Evolutionary conservation across 1,140 invertebrate species (phyloP), one percentile per base, ranked within the genome.

Genomic region (Dreissena rostriformis): DNA sequence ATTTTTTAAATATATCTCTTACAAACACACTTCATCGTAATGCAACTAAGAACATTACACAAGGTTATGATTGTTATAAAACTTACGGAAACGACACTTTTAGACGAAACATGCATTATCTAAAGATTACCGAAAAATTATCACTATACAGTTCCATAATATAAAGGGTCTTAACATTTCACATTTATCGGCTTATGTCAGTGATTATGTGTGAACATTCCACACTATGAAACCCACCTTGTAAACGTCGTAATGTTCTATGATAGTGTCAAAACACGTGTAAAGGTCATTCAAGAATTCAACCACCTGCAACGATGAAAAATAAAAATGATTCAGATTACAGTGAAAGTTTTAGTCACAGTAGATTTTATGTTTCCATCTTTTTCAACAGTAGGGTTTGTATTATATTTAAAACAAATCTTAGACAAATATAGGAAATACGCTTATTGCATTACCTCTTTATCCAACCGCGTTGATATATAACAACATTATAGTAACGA

Each of bases 191-290:
- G 61, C 19, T 19, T 5, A 24, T 24, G 24, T 24, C 24, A 19
- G 61, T 7, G 11, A 63, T 11, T 19, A 63, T 63, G 19, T 63
- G 61, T 63, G 19, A n/a, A n/a, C 19, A n/a, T 63, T 63, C 11
- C 19, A 63, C 24, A n/a, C 11, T 63, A 63, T 63, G 19, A 24
- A 26, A 39, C 22, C 26, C 90, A 93, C 92, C 88, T 93, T 92
- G 77, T 92, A 92, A 5, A 98, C 97, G 90, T 97, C 96, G 91
- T 97, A 97, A 51, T 96, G 96, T 91, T 97, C 97, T 86, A 98
- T 97, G 29, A 97, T 97, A 22, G 96, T 96, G 93, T 98, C 97
- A 94, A 98, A 98, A 80, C 96, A 97, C 29, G 94, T 92, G 88
- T 94, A 94, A 11, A 94, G 84, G 80, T 94, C 94, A 86, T 94